Base-by-base conservation (phyloP, 2,888 invertebrate species). In the Drosophila formosana region DNA sequence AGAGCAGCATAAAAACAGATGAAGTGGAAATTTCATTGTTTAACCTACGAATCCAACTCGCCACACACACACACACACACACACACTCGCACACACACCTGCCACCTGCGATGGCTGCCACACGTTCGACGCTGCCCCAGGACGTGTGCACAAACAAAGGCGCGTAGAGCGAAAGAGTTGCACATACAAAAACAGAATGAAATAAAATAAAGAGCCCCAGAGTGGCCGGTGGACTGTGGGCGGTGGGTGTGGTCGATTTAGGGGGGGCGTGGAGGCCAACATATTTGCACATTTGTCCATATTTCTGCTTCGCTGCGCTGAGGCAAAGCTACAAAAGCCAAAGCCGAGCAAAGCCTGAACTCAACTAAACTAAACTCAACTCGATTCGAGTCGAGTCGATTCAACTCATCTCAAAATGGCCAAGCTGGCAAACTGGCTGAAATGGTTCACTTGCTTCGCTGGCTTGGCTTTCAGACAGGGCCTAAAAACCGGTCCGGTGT, bases 1-100 rank as follows among this genome's bases (percentile, higher is more conserved):
- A 86, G 78, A 82, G 82, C 80, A 83, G 88, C 87, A 88, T 86
- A 86, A 85, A 88, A 86, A 61, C 83, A 88, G 84, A 88, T 85
- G 84, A 85, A 88, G 87, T 88, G 88, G 87, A 85, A 85, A 85
- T 88, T 84, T 82, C 88, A 88, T 88, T 83, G 83, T 82, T 85
- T 77, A 88, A 85, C 81, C 84, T 82, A 80, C 75, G 80, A 71
- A 58, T 70, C 55, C 60, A 50, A 25, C 26, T 34, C 45, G 34
- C 26, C 5, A n/a, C 30, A 26, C 26, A 49, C 25, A 18, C 34
- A 34, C 26, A 49, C 25, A 18, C 34, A 34, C 18, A 30, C 30
- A 39, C 18, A 25, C 41, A 46, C 23, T 4, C 7, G 5, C 25
- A 18, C 18, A 18, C 18, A n/a, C n/a, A 64, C 43, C 76, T 32